Percentiles rank a stretch among this genome's conserved stretches.
Evolutionary conservation across 2,113 vertebrate genomes (phyloP).

Genomic region (Poeciliopsis turrubarensis): DNA sequence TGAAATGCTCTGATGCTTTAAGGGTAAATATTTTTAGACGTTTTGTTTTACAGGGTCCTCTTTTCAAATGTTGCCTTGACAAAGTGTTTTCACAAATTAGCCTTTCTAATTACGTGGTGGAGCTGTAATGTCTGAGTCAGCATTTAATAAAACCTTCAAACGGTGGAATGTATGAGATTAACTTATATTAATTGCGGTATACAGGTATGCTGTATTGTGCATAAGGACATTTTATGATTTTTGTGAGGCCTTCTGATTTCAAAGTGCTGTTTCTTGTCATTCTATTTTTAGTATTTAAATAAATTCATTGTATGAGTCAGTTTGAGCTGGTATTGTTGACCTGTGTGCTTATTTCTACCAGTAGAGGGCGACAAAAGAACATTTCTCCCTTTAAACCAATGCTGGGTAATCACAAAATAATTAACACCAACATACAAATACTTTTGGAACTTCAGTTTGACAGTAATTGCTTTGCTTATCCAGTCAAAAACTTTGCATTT

Average conservation of each 20-base stretch:
- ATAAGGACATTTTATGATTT: background rate
- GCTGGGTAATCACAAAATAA: too few species aligned
- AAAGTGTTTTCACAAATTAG: background rate
- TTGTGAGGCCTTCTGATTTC: background rate
- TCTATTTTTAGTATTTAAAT: background rate
- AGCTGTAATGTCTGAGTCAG: background rate
- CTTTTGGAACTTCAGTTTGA: too few species aligned
- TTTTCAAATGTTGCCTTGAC: background rate
- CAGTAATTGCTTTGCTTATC: too few species aligned
- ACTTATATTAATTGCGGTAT: background rate
- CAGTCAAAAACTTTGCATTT: too few species aligned
- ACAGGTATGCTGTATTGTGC: background rate
- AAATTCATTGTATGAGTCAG: background rate
- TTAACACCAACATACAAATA: too few species aligned
- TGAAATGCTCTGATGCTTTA: background rate
- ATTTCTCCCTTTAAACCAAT: too few species aligned
- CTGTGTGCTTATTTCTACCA: background rate
- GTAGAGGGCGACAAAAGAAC: too few species aligned
- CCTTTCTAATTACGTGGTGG: background rate
- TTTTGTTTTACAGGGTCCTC: background rate
- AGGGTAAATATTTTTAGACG: too few species aligned
- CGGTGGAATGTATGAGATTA: background rate
- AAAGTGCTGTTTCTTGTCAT: background rate
- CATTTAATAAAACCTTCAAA: background rate
- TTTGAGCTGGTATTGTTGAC: background rate